Evolutionary conservation across 2,113 vertebrate species (phyloP), one percentile per base, ranked within the genome.

Genomic region (Muntiacus muntjak): DNA sequence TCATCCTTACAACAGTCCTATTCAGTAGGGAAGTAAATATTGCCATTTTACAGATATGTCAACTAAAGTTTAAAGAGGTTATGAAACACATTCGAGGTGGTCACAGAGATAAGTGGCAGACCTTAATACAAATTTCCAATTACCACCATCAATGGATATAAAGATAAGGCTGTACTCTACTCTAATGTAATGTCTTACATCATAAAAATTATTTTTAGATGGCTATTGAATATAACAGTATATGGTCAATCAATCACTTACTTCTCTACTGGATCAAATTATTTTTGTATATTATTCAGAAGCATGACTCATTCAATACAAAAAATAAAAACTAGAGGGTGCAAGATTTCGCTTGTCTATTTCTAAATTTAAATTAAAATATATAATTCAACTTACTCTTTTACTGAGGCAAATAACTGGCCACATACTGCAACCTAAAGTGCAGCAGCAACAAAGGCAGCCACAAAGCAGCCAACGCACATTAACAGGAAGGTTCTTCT

Each of bases 321-420:
- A 87, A 97, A 94, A 89, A 85, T 52, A 52, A 95, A 96, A 94
- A 62, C 19, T 26, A 87, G n/a, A 40, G 28, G 93, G 90, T 47
- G 23, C n/a, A 94, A 78, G 58, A 97, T 10, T 74, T 93, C n/a
- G 9, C 81, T 83, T 57, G 26, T 71, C 25, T 64, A 95, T 15
- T 33, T 91, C 76, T 93, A 95, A 90, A 91, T 47, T 30, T 50
- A 58, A 26, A 84, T 84, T 91, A n/a, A 97, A 86, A 43, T 93
- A 95, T 28, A 95, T 33, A 96, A 89, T 97, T 97, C 91, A 97
- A 99, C 99, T 99, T 98, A 99, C 99, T 99, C 99, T 99, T 99
- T 99, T 99, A 99, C 99, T 99, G 99, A 99, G 99, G 98, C 99
- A 99, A 98, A 99, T 99, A 97, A 99, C 99, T 50, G 99, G 99